These are phyloP conservation scores for Aptenodytes forsteri DNA, from an alignment of 2,113 vertebrate genomes.

Conservation along the genomic window DNA sequence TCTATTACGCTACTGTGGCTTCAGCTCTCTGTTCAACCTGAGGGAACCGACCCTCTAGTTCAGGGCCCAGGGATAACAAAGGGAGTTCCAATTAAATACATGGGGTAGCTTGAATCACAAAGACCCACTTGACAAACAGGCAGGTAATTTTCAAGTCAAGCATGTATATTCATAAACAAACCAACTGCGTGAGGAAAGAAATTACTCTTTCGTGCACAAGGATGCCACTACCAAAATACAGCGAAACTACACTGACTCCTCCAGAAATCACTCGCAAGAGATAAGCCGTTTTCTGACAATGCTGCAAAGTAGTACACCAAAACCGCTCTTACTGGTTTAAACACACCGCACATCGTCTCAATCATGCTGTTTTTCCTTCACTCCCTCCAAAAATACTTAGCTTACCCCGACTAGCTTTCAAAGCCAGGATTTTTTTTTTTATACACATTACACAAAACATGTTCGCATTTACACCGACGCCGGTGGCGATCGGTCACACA, in stretches of 20 bases:
- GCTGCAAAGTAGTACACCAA: background rate
- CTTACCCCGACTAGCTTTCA: background rate
- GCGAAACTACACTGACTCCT: background rate
- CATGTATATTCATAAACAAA: background rate
- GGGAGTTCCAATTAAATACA: background rate
- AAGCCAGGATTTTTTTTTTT: background rate
- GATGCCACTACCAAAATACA: background rate
- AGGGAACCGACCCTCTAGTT: background rate
- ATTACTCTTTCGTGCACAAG: background rate
- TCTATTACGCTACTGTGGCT: background rate
- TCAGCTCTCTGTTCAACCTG: background rate
- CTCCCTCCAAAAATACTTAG: background rate
- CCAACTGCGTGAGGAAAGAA: fast-evolving
- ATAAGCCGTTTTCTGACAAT: slow-evolving; percentile 25
- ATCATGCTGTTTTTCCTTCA: background rate
- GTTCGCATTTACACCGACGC: background rate
- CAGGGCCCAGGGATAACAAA: slow-evolving; percentile 10
- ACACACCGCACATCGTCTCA: background rate
- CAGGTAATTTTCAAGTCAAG: background rate
- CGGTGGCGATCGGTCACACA: background rate
- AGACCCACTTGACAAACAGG: background rate
- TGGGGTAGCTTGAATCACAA: background rate
- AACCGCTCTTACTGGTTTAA: background rate
- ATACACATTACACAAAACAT: background rate
- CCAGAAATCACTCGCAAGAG: background rate